Percentiles rank a stretch among this genome's conserved stretches.
phyloP scores from a whole-genome alignment of 2,888 invertebrate species.

The Conomelus anceps region DNA sequence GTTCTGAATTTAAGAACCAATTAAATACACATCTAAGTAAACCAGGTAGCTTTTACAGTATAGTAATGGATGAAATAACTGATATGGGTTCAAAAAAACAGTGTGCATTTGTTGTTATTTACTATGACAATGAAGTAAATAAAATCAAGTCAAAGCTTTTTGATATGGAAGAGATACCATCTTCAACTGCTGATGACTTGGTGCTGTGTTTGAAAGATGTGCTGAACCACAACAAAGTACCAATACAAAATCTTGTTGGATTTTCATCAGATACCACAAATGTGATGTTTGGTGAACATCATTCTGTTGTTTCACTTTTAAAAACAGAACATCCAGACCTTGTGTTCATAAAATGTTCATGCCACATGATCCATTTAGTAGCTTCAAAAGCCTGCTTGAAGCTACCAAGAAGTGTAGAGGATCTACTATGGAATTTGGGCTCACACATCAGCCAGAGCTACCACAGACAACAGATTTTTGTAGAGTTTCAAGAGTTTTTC shows the following conservation, averaged over 20 bases:
- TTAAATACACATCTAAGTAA: not conserved
- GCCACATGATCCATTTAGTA: conserved; percentile 10
- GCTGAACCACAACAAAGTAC: not conserved
- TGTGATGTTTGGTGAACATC: conserved; percentile 9
- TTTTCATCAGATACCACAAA: conserved; percentile 11
- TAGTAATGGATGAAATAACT: conserved; percentile 12
- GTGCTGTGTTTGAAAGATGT: not conserved
- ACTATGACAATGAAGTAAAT: not conserved
- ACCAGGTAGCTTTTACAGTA: not conserved
- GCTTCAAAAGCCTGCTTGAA: conserved; percentile 11
- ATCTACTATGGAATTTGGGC: conserved; percentile 3
- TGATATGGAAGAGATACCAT: not conserved
- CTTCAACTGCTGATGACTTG: not conserved
- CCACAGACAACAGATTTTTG: not conserved
- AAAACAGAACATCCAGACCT: not conserved
- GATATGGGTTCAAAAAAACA: not conserved
- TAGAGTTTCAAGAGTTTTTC: conserved; percentile 7
- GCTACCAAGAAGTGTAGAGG: not conserved
- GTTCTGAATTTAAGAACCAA: not conserved
- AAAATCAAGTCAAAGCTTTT: not conserved
- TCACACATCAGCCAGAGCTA: conserved; percentile 3
- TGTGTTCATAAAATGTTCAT: conserved; percentile 1
- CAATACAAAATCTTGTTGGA: conserved; percentile 13
- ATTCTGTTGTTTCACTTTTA: conserved; percentile 2
- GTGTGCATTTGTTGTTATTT: conserved; percentile 1